Conservation (phyloP, 1,140 invertebrate genomes). For the Neodiprion virginianus region DNA sequence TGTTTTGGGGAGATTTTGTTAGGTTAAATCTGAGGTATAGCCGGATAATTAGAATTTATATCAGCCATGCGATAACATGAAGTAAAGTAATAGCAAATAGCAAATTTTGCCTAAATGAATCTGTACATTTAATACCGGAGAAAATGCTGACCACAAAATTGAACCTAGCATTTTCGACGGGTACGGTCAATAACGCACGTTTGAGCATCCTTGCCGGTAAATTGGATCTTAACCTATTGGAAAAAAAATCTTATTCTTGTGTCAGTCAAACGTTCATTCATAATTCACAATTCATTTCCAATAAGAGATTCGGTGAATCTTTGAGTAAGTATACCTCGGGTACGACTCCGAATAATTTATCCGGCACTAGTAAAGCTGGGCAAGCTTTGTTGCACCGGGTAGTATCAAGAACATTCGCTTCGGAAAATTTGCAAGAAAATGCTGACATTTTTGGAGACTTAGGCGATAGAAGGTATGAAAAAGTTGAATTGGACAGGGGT, state of each 20-base stretch:
- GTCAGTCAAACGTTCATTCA: not conserved
- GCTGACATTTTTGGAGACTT: conserved; percentile 54
- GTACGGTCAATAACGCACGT: not conserved
- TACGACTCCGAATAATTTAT: not conserved
- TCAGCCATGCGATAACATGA: not conserved
- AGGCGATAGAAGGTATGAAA: conserved; percentile 34
- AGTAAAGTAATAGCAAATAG: not conserved
- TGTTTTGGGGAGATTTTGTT: not conserved
- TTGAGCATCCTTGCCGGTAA: not conserved
- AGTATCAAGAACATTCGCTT: not conserved
- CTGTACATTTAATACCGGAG: not conserved
- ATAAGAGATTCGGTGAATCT: not conserved
- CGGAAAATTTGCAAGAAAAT: not conserved
- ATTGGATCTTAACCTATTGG: not conserved
- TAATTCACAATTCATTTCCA: not conserved
- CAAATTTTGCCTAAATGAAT: not conserved
- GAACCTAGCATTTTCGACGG: not conserved
- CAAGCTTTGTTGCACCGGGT: not conserved
- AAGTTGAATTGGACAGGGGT: conserved; percentile 41
- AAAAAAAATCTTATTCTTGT: not conserved
- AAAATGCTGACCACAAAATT: not conserved
- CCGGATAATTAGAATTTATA: not conserved
- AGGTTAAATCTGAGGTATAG: not conserved
- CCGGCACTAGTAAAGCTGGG: too few relatives aligned
- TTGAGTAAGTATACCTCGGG: not conserved